A percentile compares a stretch with the other conserved stretches of the same genome.
Conservation (phyloP, 2,888 invertebrate genomes). For the Spialia ferax region DNA sequence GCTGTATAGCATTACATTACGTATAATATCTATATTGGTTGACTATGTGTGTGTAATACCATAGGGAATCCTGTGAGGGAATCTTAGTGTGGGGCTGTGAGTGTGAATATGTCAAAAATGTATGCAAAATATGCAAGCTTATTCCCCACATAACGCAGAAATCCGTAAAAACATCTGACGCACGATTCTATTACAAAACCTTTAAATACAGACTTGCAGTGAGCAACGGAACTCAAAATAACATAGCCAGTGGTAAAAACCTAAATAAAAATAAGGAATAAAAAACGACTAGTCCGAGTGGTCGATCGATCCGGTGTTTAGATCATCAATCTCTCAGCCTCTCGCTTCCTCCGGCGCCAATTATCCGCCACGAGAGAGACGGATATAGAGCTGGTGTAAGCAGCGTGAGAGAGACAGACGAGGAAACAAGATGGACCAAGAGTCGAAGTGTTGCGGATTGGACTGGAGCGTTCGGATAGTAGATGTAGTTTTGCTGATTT, state of each 20-base stretch:
- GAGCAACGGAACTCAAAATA: conserved; percentile 41
- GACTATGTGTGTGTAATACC: too few relatives aligned
- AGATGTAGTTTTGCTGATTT: conserved; percentile 8
- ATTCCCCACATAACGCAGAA: not conserved
- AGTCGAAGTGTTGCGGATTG: conserved; percentile 54
- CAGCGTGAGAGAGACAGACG: conserved; percentile 51
- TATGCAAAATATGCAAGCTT: too few relatives aligned
- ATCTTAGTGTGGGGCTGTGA: too few relatives aligned
- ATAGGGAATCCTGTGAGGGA: too few relatives aligned
- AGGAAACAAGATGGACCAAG: conserved; percentile 34
- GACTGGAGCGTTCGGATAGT: conserved; percentile 51
- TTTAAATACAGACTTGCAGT: conserved; percentile 32
- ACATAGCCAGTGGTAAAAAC: conserved; percentile 36
- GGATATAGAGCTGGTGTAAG: conserved; percentile 32
- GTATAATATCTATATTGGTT: too few relatives aligned
- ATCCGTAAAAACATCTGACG: not conserved
- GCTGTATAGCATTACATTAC: too few relatives aligned
- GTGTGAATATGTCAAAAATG: too few relatives aligned
- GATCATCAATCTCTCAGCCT: conserved; percentile 71
- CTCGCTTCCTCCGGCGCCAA: conserved; percentile 73
- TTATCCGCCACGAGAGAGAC: conserved; percentile 62
- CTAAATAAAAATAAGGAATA: conserved; percentile 39
- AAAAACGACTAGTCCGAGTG: conserved; percentile 33
- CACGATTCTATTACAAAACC: not conserved
- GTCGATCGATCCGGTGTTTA: conserved; percentile 64